Evolutionary conservation across 1,140 invertebrate genomes (phyloP), one percentile per base, ranked within the genome.

Genomic region (Drosophila ambigua): DNA sequence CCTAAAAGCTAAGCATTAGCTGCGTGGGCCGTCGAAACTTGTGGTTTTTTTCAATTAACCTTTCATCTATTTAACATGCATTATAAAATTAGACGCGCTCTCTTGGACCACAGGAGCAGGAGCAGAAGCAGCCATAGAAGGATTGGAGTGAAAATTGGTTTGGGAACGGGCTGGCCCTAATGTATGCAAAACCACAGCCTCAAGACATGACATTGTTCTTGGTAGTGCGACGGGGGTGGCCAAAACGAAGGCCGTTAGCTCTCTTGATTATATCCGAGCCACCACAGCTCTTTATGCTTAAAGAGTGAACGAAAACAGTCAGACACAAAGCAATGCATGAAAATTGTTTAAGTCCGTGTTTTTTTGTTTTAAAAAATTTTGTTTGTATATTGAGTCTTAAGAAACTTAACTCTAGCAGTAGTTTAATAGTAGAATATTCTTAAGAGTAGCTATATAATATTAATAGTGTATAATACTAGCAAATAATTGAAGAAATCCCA

Each of bases 51-150:
- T 87, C 82, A 87, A 87, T 87, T 87, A 87, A 87, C 82, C 82
- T 87, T 87, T 87, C 82, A 87, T 87, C 83, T 87, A 83, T 82
- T 87, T 83, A 88, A 88, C 82, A 87, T 87, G 81, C 87, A 87
- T 87, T 87, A 87, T 88, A 87, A 87, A 88, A 87, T 88, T 88
- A 87, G 82, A 87, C 74, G 82, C 82, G 83, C 74, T 87, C 82
- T 67, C 71, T 52, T 76, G 75, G 78, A 75, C 82, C 82, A 87
- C 63, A 68, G 58, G 64, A 54, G 44, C 72, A 31, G 43, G 24
- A 58, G 35, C 8, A 16, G 31, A 11, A 39, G 49, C 31, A 16
- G 39, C n/a, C 45, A 60, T 51, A 20, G 44, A 52, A 49, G 57
- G 44, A 28, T 23, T 20, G 9, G 46, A 44, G 69, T 6, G 31